A percentile compares a stretch with the other conserved stretches of the same genome.
phyloP scores from a whole-genome alignment of 2,797 vertebrate species.

The Alca torda region DNA sequence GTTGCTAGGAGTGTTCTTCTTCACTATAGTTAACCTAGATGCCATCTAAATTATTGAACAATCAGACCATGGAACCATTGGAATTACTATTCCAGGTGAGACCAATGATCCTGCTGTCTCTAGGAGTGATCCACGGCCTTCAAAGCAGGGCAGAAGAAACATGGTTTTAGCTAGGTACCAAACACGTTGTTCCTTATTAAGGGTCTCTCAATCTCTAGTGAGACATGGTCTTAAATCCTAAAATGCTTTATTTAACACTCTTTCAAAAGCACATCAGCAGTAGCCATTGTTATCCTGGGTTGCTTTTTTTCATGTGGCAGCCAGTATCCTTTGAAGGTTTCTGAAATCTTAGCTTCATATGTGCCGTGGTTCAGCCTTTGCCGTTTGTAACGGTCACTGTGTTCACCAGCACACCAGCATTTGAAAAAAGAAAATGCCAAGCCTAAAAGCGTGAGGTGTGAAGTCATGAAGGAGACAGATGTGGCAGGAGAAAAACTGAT shows the following conservation, averaged over 20 bases:
- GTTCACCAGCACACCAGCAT: neutral
- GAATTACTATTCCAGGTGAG: neutral
- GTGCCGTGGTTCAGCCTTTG: neutral
- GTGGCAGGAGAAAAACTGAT: neutral
- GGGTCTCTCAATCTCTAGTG: neutral
- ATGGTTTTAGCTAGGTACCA: neutral
- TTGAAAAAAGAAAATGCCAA: neutral
- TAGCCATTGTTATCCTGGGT: neutral
- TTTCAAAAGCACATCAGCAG: neutral
- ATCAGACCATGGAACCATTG: neutral
- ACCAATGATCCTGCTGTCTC: neutral
- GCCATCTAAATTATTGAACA: neutral
- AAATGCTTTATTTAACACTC: neutral
- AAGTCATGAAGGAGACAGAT: fast-evolving
- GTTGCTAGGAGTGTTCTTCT: neutral
- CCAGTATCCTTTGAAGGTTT: neutral
- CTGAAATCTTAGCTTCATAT: neutral
- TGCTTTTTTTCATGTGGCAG: neutral
- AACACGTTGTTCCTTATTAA: neutral
- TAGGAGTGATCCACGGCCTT: neutral
- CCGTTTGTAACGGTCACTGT: neutral
- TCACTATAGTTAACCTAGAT: neutral
- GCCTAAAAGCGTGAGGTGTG: neutral
- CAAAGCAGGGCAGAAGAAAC: neutral
- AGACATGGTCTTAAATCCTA: neutral